Evolutionary conservation across 1,140 invertebrate genomes (phyloP).

Genomic region (Sitophilus oryzae): DNA sequence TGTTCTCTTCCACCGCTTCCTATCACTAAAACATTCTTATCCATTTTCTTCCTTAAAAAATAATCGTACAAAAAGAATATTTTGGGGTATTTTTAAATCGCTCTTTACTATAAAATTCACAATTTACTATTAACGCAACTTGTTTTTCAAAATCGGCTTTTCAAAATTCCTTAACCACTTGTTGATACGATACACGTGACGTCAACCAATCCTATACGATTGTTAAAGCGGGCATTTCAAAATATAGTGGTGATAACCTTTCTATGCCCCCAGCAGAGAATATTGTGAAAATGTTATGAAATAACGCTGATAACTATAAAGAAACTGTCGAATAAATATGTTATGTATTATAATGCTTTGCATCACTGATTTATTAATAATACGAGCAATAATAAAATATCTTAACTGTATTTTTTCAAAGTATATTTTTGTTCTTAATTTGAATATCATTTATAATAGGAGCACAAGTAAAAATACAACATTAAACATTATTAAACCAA

Average conservation of each 20-base stretch:
- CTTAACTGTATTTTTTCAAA: no score
- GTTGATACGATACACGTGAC: conserved; percentile 16
- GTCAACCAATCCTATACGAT: conserved; percentile 2
- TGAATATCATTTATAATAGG: no score
- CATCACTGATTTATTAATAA: no score
- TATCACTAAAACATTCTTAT: conserved; percentile 69
- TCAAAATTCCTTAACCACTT: conserved; percentile 9
- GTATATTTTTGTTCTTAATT: no score
- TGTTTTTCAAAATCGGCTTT: conserved; percentile 8
- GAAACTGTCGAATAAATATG: no score
- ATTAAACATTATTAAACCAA: no score
- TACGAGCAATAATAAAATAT: no score
- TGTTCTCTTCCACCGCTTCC: conserved; percentile 94
- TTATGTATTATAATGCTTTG: no score
- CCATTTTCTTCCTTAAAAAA: conserved; percentile 34
- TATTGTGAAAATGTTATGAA: no score
- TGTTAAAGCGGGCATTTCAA: not conserved
- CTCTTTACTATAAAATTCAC: not conserved
- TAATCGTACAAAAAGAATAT: conserved; percentile 21
- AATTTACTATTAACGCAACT: not conserved
- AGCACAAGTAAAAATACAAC: no score
- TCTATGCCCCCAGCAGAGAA: conserved; percentile 1
- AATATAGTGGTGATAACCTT: conserved; percentile 1
- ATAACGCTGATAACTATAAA: no score
- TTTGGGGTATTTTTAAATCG: not conserved